phyloP scores from a whole-genome alignment of 2,797 vertebrate genomes.

The Macrochelys suwanniensis region DNA sequence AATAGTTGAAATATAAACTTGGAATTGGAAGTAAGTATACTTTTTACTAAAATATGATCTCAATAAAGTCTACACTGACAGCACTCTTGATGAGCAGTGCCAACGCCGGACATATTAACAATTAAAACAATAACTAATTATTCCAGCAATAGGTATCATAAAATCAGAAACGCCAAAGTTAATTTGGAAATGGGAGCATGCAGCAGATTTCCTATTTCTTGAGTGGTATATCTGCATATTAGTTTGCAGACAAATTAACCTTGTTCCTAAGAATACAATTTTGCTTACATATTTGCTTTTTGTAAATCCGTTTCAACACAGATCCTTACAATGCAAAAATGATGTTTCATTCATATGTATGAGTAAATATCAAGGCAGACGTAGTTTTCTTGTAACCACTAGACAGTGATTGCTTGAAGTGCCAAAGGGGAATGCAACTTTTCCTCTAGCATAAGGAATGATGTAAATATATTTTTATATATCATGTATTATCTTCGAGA shows the following conservation, averaged over 20 bases:
- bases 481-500: not conserved
- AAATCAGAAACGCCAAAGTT: not conserved
- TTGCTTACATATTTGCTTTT: constrained; percentile 63
- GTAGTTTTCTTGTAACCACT: constrained; percentile 16
- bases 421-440: constrained; percentile 50
- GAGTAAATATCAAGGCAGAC: constrained; percentile 48
- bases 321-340: constrained; percentile 8
- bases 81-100: not conserved
- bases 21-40: constrained; percentile 4
- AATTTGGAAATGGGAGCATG: not conserved
- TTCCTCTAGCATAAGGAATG: not conserved
- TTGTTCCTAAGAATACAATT: constrained; percentile 27
- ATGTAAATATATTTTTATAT: not conserved
- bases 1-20: constrained; percentile 35
- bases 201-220: not conserved
- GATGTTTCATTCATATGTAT: constrained; percentile 58
- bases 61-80: fast-evolving
- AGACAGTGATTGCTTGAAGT: constrained; percentile 49
- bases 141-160: not conserved
- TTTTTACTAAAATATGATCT: not conserved
- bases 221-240: not conserved
- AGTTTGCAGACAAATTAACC: constrained; percentile 54
- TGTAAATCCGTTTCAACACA: constrained; percentile 49
- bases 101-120: not conserved
- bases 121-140: not conserved